Conservation (phyloP, 2,888 invertebrate species). For the Parnassius glacialis region DNA sequence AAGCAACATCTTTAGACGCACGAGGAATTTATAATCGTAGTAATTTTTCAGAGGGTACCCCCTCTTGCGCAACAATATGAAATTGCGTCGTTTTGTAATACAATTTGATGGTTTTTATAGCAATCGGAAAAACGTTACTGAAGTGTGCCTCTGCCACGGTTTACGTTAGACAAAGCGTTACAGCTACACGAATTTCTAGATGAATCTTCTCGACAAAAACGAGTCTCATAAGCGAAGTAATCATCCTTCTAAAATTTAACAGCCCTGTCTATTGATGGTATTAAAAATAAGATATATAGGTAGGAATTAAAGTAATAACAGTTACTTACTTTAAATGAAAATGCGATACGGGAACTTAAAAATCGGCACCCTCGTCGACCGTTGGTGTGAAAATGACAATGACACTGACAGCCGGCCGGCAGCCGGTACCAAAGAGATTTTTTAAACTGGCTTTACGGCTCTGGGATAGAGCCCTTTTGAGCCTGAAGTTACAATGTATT, state of each 20-base stretch:
- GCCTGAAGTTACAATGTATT: too few relatives aligned
- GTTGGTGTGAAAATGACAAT: constrained; percentile 24
- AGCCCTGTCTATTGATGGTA: too few relatives aligned
- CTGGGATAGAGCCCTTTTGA: too few relatives aligned
- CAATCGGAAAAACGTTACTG: not conserved
- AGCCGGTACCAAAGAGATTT: too few relatives aligned
- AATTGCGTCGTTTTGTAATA: constrained; percentile 1
- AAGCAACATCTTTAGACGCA: too few relatives aligned
- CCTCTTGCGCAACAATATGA: constrained; percentile 21
- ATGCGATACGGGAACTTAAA: constrained; percentile 12
- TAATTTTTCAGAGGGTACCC: constrained; percentile 16
- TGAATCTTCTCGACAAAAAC: constrained; percentile 21
- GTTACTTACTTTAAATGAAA: constrained; percentile 24
- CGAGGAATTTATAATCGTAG: too few relatives aligned
- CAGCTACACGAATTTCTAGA: constrained; percentile 21
- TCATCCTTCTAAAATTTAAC: too few relatives aligned
- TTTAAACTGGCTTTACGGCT: too few relatives aligned
- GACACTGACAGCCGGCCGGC: constrained; percentile 16
- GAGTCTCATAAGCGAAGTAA: too few relatives aligned
- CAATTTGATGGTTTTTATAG: not conserved
- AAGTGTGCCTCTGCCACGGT: constrained; percentile 4
- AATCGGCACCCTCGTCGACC: constrained; percentile 9
- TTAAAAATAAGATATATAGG: too few relatives aligned
- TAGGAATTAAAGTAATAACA: too few relatives aligned
- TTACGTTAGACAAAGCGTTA: not conserved